phyloP scores from a whole-genome alignment of 1,140 invertebrate species.

The Campodea augens region DNA sequence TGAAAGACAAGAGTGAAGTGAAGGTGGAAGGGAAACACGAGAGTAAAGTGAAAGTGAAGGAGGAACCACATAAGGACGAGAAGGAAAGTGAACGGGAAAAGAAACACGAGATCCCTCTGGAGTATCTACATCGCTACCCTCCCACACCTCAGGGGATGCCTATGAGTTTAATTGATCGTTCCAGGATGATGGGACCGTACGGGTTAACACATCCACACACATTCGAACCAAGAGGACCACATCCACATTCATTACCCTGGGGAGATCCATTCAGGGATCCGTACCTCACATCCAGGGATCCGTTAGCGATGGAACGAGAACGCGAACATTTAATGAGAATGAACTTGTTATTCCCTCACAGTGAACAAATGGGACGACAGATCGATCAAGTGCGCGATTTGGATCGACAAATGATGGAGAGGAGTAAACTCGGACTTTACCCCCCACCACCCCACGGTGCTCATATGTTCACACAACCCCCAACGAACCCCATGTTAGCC shows the following conservation, averaged over 20 bases:
- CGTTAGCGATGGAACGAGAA: neutral
- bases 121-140: neutral
- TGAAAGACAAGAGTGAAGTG: slow-evolving; percentile 22
- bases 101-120: slow-evolving; percentile 16
- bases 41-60: slow-evolving; percentile 30
- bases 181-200: neutral
- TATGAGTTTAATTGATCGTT: neutral
- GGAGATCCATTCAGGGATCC: slow-evolving; percentile 1
- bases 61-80: slow-evolving; percentile 28
- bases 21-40: slow-evolving; percentile 36
- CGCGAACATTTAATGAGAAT: neutral
- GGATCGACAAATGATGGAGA: neutral
- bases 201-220: neutral
- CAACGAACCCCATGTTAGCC: neutral
- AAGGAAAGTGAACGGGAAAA: slow-evolving; percentile 18
- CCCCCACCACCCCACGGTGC: neutral
- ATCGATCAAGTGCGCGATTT: no score
- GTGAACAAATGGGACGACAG: neutral
- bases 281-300: neutral
- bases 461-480: neutral
- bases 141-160: slow-evolving; percentile 1
- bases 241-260: neutral
- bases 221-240: slow-evolving; percentile 1
- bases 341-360: neutral
- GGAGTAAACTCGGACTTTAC: neutral